Percentiles rank a stretch among this genome's conserved stretches.
Conservation (phyloP, 2,113 vertebrate genomes). For the Tylochromis polylepis region DNA sequence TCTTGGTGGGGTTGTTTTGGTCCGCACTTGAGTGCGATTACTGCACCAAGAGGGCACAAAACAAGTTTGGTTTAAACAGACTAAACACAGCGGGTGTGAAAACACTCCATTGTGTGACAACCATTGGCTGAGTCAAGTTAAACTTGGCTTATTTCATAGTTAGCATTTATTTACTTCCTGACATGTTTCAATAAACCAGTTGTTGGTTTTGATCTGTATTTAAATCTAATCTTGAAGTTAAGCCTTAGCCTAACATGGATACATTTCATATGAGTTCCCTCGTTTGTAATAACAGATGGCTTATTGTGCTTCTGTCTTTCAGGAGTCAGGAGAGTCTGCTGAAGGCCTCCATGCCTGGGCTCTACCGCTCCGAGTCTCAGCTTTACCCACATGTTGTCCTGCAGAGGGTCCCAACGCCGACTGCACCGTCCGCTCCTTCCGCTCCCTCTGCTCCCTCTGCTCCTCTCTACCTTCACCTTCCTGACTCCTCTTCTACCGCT, state of each 20-base stretch:
- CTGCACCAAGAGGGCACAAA: no score
- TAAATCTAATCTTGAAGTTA: background rate
- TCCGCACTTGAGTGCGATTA: background rate
- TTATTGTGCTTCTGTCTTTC: background rate
- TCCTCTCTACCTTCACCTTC: slow-evolving; percentile 58
- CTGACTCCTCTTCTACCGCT: slow-evolving; percentile 27
- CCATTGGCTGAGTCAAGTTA: background rate
- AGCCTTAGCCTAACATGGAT: background rate
- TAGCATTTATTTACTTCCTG: background rate
- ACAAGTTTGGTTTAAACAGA: no score
- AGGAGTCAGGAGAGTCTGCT: slow-evolving; percentile 76
- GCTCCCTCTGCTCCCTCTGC: slow-evolving; percentile 46
- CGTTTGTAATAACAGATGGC: background rate
- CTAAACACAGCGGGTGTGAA: background rate
- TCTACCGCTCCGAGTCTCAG: slow-evolving; percentile 68
- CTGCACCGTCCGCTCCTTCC: slow-evolving; percentile 51
- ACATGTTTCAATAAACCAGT: background rate
- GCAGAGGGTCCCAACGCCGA: slow-evolving; percentile 71
- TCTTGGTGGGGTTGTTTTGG: background rate
- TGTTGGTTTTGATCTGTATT: background rate
- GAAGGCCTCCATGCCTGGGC: slow-evolving; percentile 63
- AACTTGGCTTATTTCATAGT: background rate
- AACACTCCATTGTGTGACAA: background rate
- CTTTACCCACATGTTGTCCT: slow-evolving; percentile 71
- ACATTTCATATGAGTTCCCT: background rate